Base-by-base conservation (phyloP, 2,888 invertebrate genomes). In the Oscheius sp. region DNA sequence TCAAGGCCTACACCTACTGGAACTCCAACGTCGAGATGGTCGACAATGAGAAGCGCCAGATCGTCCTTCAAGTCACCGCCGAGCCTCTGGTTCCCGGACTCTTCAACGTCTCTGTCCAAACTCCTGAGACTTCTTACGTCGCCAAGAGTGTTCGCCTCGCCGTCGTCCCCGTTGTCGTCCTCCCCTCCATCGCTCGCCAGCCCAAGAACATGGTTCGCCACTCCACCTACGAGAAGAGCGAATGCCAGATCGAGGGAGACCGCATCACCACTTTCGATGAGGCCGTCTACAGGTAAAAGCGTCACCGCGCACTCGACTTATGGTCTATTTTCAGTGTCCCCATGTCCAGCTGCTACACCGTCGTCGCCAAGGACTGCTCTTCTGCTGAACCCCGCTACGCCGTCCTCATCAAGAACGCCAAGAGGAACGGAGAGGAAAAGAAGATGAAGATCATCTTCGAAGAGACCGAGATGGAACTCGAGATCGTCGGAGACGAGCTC, bases 331-430 rank as follows among this genome's bases (percentile, higher is more conserved):
- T 80, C 81, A 75, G 81, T 27, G 84, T 82, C 52, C 84, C 86
- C 45, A 69, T 87, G 64, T 80, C 84, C 69, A 82, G 74, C 56
- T 90, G 90, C 84, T 89, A 87, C 81, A 86, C 88, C 64, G 85
- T 90, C 41, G 74, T 90, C 74, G 88, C 89, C 78, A 89, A 89
- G 84, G 90, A 90, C 80, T 89, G 89, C 81, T 35, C 35, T 35
- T 87, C 89, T 23, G 80, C 85, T 35, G 56, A 80, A 69, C 83
- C 86, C 73, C 83, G 84, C 66, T 87, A 89, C 80, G 89, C 89
- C 75, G 88, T 90, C 49, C 80, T 89, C 43, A 84, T 86, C 71
- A 88, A 88, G 83, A 84, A 87, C 75, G 27, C 70, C 61, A 43
- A 64, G 64, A 76, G 81, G 64, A 72, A 84, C 70, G 53, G 76